Evolutionary conservation across 1,140 invertebrate genomes (phyloP).

Genomic region (Leptinotarsa texana): DNA sequence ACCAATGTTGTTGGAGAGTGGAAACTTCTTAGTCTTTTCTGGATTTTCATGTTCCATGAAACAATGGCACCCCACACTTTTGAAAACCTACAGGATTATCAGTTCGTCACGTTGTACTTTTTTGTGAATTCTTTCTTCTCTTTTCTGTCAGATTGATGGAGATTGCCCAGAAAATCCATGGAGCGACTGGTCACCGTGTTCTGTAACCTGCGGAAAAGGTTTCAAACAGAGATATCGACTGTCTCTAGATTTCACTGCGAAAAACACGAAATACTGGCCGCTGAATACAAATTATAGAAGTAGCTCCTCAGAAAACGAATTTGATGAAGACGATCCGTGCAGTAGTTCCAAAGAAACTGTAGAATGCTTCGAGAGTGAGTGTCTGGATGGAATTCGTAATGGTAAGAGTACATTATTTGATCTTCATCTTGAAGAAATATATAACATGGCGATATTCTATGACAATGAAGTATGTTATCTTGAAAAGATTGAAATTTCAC

Average conservation of each 20-base stretch:
- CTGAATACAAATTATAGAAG: conserved; percentile 11
- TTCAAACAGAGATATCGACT: conserved; percentile 62
- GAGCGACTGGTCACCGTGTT: conserved; percentile 71
- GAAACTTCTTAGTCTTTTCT: no score
- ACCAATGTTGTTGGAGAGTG: no score
- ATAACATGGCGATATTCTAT: no score
- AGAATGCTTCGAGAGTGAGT: conserved; percentile 49
- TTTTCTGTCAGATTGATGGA: neutral
- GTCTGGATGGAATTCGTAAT: conserved; percentile 31
- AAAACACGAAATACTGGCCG: conserved; percentile 37
- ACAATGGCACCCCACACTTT: no score
- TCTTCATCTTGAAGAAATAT: no score
- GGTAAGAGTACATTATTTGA: conserved; percentile 24
- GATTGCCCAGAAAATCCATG: conserved; percentile 54
- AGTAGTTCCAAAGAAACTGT: conserved; percentile 56
- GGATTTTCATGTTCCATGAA: no score
- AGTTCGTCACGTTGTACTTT: no score
- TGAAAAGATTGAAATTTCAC: no score
- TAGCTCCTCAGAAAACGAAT: conserved; percentile 38
- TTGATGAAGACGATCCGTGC: conserved; percentile 54
- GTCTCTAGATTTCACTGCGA: conserved; percentile 31
- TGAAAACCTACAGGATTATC: no score
- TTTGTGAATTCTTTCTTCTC: no score
- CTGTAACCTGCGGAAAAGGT: conserved; percentile 66
- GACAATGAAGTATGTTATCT: no score